Evolutionary conservation across 2,888 invertebrate genomes (phyloP).

Genomic region (Dinocampus coccinellae): DNA sequence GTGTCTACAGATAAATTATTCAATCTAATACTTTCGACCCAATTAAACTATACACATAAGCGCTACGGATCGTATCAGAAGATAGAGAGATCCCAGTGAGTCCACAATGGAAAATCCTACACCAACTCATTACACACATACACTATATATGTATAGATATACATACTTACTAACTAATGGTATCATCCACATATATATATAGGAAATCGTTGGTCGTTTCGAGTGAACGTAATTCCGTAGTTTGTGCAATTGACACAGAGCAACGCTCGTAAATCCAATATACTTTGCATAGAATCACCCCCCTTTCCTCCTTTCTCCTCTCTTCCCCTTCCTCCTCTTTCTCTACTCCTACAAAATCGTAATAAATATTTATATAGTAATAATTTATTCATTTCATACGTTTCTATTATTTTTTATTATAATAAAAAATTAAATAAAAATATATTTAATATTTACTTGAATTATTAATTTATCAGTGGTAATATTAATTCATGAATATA

Average conservation of each 20-base stretch:
- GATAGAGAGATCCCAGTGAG: not conserved
- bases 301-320: no score
- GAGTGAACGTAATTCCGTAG: constrained; percentile 17
- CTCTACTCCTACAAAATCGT: not conserved
- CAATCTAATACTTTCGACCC: constrained; percentile 1
- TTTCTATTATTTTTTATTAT: no score
- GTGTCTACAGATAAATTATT: not conserved
- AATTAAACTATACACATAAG: constrained; percentile 9
- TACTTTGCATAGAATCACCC: constrained; percentile 11
- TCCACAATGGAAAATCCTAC: constrained; percentile 2
- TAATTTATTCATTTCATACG: no score
- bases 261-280: constrained; percentile 15
- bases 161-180: not conserved
- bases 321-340: no score
- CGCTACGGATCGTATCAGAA: constrained; percentile 13
- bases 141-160: not conserved
- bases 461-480: no score
- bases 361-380: not conserved
- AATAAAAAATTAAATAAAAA: no score
- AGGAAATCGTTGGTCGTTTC: constrained; percentile 19
- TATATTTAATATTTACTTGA: no score
- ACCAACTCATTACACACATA: not conserved
- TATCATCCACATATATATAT: not conserved
- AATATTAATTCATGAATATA: no score
- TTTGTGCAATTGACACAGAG: constrained; percentile 7